These are phyloP conservation scores for Margarornis squamiger DNA, from an alignment of 2,797 vertebrate species.

Conservation along the genomic window DNA sequence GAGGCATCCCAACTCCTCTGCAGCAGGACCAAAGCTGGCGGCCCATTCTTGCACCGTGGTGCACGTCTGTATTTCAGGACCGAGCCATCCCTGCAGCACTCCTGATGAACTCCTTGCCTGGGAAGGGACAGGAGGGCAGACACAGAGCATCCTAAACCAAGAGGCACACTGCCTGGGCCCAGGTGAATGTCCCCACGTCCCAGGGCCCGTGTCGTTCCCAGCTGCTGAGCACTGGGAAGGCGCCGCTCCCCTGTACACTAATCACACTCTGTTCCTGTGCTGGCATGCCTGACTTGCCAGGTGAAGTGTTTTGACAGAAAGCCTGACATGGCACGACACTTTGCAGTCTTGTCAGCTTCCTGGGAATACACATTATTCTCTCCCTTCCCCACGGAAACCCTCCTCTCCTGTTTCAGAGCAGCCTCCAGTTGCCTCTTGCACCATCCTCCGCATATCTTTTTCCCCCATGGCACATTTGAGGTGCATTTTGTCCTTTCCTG, in stretches of 20 bases:
- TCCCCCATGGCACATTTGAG: background rate
- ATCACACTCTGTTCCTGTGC: background rate
- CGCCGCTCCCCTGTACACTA: rapidly evolving
- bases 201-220: background rate
- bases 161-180: background rate
- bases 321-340: background rate
- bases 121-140: conserved; percentile 26
- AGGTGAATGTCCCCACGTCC: rapidly evolving
- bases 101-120: conserved; percentile 40
- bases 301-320: background rate
- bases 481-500: background rate
- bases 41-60: background rate
- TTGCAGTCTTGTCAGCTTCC: background rate
- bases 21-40: background rate
- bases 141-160: background rate
- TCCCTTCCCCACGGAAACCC: background rate
- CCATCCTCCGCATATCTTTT: background rate
- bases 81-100: background rate
- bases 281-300: background rate
- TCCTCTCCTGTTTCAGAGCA: background rate
- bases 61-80: background rate
- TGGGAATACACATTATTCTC: rapidly evolving
- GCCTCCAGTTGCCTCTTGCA: background rate
- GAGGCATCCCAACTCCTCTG: background rate
- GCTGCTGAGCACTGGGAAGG: background rate